phyloP scores from a whole-genome alignment of 2,888 invertebrate species.

The Chrysolina haemoptera region DNA sequence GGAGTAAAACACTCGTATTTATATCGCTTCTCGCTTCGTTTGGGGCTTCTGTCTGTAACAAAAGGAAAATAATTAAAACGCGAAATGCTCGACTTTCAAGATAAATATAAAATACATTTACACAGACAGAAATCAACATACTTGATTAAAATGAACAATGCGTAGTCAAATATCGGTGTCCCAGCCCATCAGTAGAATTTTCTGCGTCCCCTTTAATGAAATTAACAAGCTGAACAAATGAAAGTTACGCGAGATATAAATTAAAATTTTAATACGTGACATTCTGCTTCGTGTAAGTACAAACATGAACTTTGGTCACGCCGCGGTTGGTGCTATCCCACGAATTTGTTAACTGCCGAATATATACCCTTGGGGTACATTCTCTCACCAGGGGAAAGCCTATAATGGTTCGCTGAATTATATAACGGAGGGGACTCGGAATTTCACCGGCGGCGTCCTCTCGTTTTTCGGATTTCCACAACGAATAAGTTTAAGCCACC shows the following conservation, averaged over 20 bases:
- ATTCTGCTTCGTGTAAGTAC: background rate
- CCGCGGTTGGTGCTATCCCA: background rate
- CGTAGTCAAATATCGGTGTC: background rate
- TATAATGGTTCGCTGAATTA: background rate
- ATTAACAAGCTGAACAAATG: constrained; percentile 18
- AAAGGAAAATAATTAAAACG: background rate
- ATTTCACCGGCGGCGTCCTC: background rate
- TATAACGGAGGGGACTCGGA: background rate
- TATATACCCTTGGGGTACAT: constrained; percentile 16
- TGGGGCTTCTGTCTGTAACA: background rate
- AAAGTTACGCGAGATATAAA: background rate
- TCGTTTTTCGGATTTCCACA: background rate
- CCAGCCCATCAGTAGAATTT: background rate
- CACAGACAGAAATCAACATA: constrained; percentile 4
- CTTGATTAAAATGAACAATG: constrained; percentile 16
- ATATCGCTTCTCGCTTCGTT: background rate
- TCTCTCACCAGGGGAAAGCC: background rate
- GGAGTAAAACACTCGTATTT: too few relatives aligned
- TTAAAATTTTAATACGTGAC: constrained; percentile 7
- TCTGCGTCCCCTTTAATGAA: background rate
- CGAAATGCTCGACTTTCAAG: background rate
- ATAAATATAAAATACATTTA: background rate
- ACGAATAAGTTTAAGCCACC: background rate
- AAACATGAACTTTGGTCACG: background rate
- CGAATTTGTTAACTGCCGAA: constrained; percentile 7